Conservation (phyloP, 2,113 vertebrate genomes). For the Callaeas wilsoni region DNA sequence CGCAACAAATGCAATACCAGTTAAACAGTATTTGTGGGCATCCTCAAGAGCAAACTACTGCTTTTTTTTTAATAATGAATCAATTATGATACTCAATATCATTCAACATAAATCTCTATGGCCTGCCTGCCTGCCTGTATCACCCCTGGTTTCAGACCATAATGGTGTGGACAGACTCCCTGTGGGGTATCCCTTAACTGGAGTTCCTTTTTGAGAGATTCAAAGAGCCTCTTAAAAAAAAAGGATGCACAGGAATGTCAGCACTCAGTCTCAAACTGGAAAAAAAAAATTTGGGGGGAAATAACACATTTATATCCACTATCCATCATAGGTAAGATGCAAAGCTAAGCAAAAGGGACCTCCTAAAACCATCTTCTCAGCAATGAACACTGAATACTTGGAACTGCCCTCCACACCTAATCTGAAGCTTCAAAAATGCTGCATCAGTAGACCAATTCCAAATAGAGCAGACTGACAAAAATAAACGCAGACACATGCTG, state of each 20-base stretch:
- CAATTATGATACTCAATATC: neutral
- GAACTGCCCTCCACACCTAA: neutral
- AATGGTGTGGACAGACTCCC: neutral
- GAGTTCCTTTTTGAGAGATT: neutral
- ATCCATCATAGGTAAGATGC: neutral
- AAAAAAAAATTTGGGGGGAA: neutral
- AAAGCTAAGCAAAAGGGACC: neutral
- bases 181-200: neutral
- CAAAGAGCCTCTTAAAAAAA: neutral
- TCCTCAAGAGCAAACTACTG: neutral
- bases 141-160: neutral
- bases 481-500: conserved; percentile 1
- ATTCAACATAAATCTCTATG: neutral
- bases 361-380: neutral
- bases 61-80: neutral
- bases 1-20: neutral
- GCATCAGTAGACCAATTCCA: neutral
- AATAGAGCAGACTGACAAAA: neutral
- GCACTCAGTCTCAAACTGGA: neutral
- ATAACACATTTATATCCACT: neutral
- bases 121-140: neutral
- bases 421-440: neutral
- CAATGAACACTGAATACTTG: neutral
- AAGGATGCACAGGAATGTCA: neutral
- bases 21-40: neutral